phyloP scores from a whole-genome alignment of 2,888 invertebrate species.

The Linnaemya vulpina region DNA sequence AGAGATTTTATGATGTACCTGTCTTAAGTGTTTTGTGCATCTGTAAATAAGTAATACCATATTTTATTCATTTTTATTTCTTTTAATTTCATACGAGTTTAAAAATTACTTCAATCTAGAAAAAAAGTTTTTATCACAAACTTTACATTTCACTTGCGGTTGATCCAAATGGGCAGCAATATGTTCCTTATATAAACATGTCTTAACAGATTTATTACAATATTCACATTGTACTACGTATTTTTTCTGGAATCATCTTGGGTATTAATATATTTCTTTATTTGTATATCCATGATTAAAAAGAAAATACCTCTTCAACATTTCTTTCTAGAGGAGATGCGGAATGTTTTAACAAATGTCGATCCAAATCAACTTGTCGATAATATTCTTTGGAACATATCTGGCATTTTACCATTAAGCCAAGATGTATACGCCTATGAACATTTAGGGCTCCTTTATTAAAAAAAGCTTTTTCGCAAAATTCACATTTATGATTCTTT shows the following conservation, averaged over 20 bases:
- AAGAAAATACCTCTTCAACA: conserved; percentile 11
- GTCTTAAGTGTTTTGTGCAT: conserved; percentile 22
- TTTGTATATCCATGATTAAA: background rate
- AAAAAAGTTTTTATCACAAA: conserved; percentile 57
- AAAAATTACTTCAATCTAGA: conserved; percentile 32
- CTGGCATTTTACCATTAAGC: conserved; percentile 45
- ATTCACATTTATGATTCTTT: conserved; percentile 67
- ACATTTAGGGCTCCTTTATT: conserved; percentile 72
- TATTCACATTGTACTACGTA: conserved; percentile 46
- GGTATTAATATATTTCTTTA: background rate
- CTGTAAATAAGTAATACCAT: background rate
- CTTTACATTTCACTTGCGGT: conserved; percentile 48
- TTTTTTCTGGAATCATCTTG: conserved; percentile 9
- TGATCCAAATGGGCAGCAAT: conserved; percentile 47
- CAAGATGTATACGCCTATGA: conserved; percentile 65
- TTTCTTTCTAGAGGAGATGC: background rate
- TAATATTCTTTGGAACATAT: conserved; percentile 54
- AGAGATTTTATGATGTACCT: background rate
- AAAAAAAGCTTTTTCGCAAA: conserved; percentile 72
- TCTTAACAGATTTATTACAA: conserved; percentile 25
- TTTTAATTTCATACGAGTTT: background rate
- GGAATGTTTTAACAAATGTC: conserved; percentile 51
- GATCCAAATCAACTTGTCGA: conserved; percentile 53
- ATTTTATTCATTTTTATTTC: background rate
- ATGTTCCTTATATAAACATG: conserved; percentile 36